phyloP scores from a whole-genome alignment of 1,140 invertebrate genomes.

The Drosophila prosaltans region DNA sequence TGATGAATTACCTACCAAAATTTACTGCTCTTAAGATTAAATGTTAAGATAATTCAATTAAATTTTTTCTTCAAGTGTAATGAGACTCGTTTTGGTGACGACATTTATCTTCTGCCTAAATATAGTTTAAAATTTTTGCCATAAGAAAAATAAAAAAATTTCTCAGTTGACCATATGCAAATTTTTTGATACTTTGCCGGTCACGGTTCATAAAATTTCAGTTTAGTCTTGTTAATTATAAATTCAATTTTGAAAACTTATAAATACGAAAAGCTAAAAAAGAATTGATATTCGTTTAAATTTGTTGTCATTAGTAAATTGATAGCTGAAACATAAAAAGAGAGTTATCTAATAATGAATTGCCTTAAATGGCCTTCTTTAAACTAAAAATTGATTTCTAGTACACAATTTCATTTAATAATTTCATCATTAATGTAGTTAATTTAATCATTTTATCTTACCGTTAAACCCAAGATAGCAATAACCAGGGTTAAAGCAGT shows the following conservation, averaged over 20 bases:
- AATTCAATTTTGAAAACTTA: constrained; percentile 11
- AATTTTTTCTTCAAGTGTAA: constrained; percentile 21
- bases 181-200: constrained; percentile 47
- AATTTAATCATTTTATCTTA: constrained; percentile 60
- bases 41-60: neutral
- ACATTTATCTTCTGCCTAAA: constrained; percentile 19
- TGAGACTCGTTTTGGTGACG: constrained; percentile 39
- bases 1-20: too few relatives aligned
- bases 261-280: neutral
- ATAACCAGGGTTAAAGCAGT: constrained; percentile 47
- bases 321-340: constrained; percentile 3
- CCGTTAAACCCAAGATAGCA: constrained; percentile 63
- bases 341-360: constrained; percentile 38
- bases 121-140: constrained; percentile 35
- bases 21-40: too few relatives aligned
- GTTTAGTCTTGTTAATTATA: constrained; percentile 38
- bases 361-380: constrained; percentile 14
- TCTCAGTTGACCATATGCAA: constrained; percentile 28
- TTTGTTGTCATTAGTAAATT: neutral
- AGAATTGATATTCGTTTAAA: constrained; percentile 1
- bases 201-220: constrained; percentile 64
- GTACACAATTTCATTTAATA: neutral
- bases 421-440: neutral
- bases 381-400: too few relatives aligned
- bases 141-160: constrained; percentile 46